Conservation (phyloP, 2,888 invertebrate species). For the Leucozona laternaria region DNA sequence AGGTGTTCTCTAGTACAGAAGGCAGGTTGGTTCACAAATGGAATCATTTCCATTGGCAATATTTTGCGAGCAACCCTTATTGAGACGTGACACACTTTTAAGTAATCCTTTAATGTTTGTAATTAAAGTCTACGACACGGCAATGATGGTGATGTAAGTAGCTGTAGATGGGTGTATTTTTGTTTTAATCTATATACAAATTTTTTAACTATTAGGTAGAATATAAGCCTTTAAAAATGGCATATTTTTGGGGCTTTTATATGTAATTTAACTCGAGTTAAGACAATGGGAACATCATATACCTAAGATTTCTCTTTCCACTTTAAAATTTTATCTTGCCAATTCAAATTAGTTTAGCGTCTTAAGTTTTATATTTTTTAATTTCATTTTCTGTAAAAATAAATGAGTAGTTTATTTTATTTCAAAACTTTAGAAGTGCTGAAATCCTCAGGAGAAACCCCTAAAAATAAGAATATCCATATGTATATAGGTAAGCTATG, state of each 20-base stretch:
- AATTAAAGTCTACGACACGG: conserved; percentile 6
- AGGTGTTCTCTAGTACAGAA: not conserved
- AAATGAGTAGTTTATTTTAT: no score
- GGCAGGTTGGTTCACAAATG: not conserved
- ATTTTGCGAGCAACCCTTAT: not conserved
- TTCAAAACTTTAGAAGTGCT: no score
- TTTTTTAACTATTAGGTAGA: not conserved
- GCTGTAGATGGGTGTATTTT: not conserved
- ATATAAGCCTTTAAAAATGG: not conserved
- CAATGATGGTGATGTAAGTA: not conserved
- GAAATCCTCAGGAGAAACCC: no score
- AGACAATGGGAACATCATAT: not conserved
- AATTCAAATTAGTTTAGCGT: no score
- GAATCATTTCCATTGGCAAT: not conserved
- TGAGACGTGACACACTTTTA: not conserved
- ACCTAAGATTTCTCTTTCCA: not conserved
- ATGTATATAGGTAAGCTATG: no score
- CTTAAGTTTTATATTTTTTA: no score
- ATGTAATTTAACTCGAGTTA: not conserved
- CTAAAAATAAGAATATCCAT: no score
- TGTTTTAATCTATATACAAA: not conserved
- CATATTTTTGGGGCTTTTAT: not conserved
- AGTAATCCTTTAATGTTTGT: not conserved
- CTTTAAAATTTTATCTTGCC: no score
- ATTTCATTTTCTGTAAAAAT: no score